These are phyloP conservation scores for Nemurella pictetii DNA, from an alignment of 2,888 invertebrate species.

Conservation along the genomic window DNA sequence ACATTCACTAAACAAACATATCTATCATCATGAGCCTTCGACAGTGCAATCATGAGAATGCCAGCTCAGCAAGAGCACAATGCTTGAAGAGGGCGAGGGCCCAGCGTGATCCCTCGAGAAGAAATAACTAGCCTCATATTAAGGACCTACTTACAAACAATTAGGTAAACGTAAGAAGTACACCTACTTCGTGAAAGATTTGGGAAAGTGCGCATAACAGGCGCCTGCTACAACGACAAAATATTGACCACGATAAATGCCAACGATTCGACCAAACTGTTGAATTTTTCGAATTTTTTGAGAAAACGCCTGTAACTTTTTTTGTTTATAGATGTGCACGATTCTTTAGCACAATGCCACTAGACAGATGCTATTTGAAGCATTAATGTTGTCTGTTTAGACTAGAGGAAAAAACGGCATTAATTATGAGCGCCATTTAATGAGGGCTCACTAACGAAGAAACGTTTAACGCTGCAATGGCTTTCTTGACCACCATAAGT, in stretches of 20 bases:
- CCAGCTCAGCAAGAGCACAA: conserved; percentile 40
- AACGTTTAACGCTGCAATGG: neutral
- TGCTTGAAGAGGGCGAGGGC: conserved; percentile 26
- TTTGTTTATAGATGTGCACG: neutral
- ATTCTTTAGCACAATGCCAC: neutral
- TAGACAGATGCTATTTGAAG: neutral
- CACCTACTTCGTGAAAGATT: neutral
- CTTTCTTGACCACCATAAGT: neutral
- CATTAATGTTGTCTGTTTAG: neutral
- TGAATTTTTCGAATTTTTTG: neutral
- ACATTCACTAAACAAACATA: conserved; percentile 39
- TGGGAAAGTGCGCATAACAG: no score
- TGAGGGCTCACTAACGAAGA: conserved; percentile 8
- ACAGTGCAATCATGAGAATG: conserved; percentile 37
- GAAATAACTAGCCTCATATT: conserved; percentile 11
- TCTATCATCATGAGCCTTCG: conserved; percentile 37
- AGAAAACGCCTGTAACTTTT: neutral
- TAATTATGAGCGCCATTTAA: neutral
- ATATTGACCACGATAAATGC: neutral
- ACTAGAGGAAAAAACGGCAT: neutral
- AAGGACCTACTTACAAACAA: conserved; percentile 28
- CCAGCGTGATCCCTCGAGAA: neutral
- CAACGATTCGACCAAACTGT: neutral
- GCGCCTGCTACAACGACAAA: neutral
- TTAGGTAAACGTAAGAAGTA: conserved; percentile 1